Evolutionary conservation across 2,888 invertebrate species (phyloP).

Genomic region (Liodrosophila aerea): DNA sequence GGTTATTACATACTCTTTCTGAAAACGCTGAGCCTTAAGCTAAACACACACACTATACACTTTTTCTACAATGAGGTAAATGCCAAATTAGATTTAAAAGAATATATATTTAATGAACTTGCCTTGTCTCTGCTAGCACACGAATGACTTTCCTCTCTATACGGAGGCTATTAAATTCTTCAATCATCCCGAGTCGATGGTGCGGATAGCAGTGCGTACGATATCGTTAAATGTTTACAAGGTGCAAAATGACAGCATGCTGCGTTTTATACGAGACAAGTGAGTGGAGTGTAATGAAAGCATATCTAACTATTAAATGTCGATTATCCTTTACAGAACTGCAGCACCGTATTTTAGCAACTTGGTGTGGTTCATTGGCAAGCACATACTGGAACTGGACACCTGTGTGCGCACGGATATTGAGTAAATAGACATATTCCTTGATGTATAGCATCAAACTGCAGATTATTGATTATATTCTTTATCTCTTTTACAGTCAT

Average conservation of each 20-base stretch:
- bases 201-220: conserved; percentile 98
- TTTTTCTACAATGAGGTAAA: conserved; percentile 97
- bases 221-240: conserved; percentile 98
- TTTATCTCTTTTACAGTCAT: conserved; percentile 87
- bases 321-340: conserved; percentile 84
- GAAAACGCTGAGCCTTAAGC: conserved; percentile 97
- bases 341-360: conserved; percentile 99
- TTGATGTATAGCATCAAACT: background rate
- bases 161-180: conserved; percentile 99
- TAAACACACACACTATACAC: conserved; percentile 99
- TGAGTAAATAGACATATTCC: conserved; percentile 86
- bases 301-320: background rate
- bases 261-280: conserved; percentile 96
- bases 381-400: conserved; percentile 97
- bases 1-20: conserved; percentile 99
- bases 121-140: conserved; percentile 85
- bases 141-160: conserved; percentile 99
- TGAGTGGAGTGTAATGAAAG: conserved; percentile 70
- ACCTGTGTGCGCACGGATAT: conserved; percentile 96
- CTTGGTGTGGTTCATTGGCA: conserved; percentile 99
- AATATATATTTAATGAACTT: background rate
- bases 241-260: conserved; percentile 97
- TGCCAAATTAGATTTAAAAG: background rate
- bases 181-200: conserved; percentile 99
- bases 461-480: too few relatives aligned